These are phyloP conservation scores for Nomada lathburiana DNA, from an alignment of 2,888 invertebrate genomes.

Conservation along the genomic window DNA sequence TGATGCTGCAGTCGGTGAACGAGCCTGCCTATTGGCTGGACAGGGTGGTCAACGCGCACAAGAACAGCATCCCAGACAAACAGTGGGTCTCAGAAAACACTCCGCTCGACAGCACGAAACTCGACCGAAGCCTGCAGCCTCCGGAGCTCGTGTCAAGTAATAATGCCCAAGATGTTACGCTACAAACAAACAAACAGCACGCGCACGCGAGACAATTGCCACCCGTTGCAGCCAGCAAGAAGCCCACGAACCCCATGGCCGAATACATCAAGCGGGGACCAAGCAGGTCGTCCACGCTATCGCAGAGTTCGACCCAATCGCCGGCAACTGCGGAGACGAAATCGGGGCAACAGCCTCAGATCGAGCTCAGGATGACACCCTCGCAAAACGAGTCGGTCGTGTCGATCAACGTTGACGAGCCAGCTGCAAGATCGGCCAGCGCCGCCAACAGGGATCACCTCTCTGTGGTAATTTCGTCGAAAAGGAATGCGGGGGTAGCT, in stretches of 20 bases:
- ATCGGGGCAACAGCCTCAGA: constrained; percentile 43
- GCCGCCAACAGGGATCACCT: constrained; percentile 52
- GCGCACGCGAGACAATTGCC: neutral
- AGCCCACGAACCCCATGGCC: neutral
- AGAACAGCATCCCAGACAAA: constrained; percentile 23
- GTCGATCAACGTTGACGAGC: constrained; percentile 61
- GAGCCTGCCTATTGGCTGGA: constrained; percentile 58
- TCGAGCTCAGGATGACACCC: constrained; percentile 65
- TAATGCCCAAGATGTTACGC: neutral
- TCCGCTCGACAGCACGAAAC: neutral
- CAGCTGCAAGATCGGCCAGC: neutral
- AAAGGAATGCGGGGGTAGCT: neutral
- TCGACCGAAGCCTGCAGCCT: neutral
- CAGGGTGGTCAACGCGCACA: constrained; percentile 41
- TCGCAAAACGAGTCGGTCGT: constrained; percentile 64
- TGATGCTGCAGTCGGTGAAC: constrained; percentile 18
- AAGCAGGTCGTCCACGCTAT: neutral
- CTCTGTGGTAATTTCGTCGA: constrained; percentile 63
- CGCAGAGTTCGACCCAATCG: constrained; percentile 9
- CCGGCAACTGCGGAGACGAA: neutral
- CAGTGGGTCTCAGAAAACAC: neutral
- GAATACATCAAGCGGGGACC: constrained; percentile 23
- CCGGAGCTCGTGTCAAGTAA: no score
- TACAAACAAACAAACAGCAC: neutral
- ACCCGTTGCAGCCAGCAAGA: neutral